Base-by-base conservation (phyloP, 2,797 vertebrate species). In the Salmo trutta region DNA sequence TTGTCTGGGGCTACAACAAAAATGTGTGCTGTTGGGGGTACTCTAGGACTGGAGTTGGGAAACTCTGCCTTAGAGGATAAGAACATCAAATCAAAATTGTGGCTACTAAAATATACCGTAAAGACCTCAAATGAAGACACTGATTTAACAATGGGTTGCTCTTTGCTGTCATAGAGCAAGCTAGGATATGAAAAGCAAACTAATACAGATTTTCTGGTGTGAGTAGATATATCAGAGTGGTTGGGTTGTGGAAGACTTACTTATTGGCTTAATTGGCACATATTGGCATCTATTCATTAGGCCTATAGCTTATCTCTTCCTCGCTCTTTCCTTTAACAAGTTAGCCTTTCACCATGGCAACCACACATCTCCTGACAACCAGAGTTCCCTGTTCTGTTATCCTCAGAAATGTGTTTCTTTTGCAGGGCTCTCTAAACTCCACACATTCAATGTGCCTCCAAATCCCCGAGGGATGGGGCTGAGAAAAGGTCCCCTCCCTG, bases 311-410 rank as follows among this genome's bases (percentile, higher is more conserved):
- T 21, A 65, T 65, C 71, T 19, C 27, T 59, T 8, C 29, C 29
- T 36, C 19, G 1, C 71, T 59, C 54, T 73, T 31, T n/a, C 41
- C 21, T 31, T 27, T 52, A n/a, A 51, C 33, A 75, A 66, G 24
- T n/a, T n/a, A 31, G 41, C 24, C 36, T 53, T 47, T 75, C 62
- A 41, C 41, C 64, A 66, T 53, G 67, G 74, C 74, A 67, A 67
- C 74, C 62, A 51, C 56, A 75, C 47, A 19, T 31, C 29, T 36
- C 29, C 29, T 3, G 17, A 73, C 27, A 19, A 53, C 24, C 19
- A 16, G 5, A 36, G 27, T 15, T 53, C 21, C 24, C 70, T 31
- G 70, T 66, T 24, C 24, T 66, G 7, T 47, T 47, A 29, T 19
- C 53, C 31, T 54, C 29, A 10, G 72, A 29, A 62, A 36, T 64